These are phyloP conservation scores for Myanophis thanlyinensis DNA, from an alignment of 2,113 vertebrate species.

Conservation along the genomic window DNA sequence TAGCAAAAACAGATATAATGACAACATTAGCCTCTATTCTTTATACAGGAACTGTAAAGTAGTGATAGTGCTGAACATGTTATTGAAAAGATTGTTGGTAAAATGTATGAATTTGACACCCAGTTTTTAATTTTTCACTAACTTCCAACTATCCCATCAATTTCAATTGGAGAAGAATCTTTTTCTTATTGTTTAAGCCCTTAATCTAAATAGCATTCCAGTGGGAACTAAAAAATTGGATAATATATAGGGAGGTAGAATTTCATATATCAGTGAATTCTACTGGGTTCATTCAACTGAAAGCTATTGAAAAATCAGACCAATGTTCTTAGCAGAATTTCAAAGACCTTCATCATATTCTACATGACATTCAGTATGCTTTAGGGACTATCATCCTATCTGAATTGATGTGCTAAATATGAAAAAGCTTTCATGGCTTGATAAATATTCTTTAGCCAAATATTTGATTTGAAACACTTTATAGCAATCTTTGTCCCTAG, in stretches of 20 bases:
- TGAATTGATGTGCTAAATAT: constrained; percentile 40
- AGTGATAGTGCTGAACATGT: not conserved
- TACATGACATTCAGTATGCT: not conserved
- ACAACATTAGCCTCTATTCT: not conserved
- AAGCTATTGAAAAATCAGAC: constrained; percentile 13
- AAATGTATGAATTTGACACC: not conserved
- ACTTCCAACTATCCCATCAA: not conserved
- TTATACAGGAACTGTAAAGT: not conserved
- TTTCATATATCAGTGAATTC: not conserved
- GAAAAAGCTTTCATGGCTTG: constrained; percentile 22
- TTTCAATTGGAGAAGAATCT: not conserved
- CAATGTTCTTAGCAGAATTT: constrained; percentile 3
- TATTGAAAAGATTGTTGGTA: not conserved
- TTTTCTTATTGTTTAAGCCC: not conserved
- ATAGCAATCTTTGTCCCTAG: constrained; percentile 34
- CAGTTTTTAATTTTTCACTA: not conserved
- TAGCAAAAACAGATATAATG: not conserved
- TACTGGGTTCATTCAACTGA: not conserved
- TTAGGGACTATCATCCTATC: constrained; percentile 31
- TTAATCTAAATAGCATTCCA: not conserved
- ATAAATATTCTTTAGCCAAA: constrained; percentile 23
- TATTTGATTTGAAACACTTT: constrained; percentile 50
- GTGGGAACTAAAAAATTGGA: not conserved
- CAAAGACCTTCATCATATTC: constrained; percentile 10
- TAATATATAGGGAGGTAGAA: not conserved